Base-by-base conservation (phyloP, 2,888 invertebrate genomes). In the Ennomos quercinarius region DNA sequence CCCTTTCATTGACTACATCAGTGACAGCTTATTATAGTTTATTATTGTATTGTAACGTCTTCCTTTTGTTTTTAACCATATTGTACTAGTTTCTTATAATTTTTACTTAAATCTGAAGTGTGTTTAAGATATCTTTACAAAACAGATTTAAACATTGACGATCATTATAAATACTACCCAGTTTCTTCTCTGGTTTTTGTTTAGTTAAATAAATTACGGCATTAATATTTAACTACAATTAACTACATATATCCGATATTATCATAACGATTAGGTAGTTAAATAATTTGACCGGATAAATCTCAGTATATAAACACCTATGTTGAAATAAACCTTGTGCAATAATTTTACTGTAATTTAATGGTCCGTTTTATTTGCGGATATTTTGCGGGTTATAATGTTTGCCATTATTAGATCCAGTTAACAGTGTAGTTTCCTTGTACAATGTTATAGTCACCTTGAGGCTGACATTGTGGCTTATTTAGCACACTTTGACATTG, bases 401-500 rank as follows among this genome's bases (percentile, higher is more conserved):
- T 65, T 74, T 66, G 71, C 65, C 68, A 71, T 73, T 71, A 71
- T 73, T 71, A 71, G 67, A 72, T 67, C 66, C 66, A 67, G 73
- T 73, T 68, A 73, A 66, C 72, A 68, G 72, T 70, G 67, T 68
- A 63, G 78, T 80, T 84, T 89, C 84, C 87, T 86, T 78, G 74
- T 78, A 73, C 71, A 27, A 17, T 5, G 6, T 27, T 27, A 27
- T 6, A 66, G 66, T 86, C 73, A 72, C 89, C 91, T 91, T 91
- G 88, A 73, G 68, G 71, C 77, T 84, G 87, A 81, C 88, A 87
- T 89, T 89, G 89, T 76, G 77, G 78, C 86, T 89, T 89, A 88
- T 88, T 91, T 82, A 83, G 87, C 84, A 78, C 79, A 69, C 70
- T 81, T 74, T 76, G 89, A 80, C 91, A 91, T 89, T 91, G 90